These are phyloP conservation scores for Bursaphelenchus okinawaensis DNA, from an alignment of 2,888 invertebrate species.

Conservation along the genomic window DNA sequence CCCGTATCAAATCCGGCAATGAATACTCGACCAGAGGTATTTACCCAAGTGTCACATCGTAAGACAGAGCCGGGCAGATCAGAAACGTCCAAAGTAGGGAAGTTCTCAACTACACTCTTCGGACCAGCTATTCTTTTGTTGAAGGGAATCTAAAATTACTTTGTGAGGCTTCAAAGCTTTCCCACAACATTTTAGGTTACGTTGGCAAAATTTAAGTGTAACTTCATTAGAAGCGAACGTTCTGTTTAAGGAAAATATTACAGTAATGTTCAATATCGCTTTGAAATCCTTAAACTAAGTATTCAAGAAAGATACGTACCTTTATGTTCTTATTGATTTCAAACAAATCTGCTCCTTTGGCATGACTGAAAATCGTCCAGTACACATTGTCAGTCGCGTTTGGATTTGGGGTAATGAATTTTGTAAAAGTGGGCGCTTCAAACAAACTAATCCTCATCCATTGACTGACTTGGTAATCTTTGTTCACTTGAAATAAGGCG, in stretches of 20 bases:
- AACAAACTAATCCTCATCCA: slow-evolving; percentile 18
- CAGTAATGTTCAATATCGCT: too few species aligned
- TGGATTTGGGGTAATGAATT: slow-evolving; percentile 18
- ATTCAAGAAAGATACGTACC: not conserved
- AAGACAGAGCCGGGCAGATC: slow-evolving; percentile 24
- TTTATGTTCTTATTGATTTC: not conserved
- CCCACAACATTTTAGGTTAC: not conserved
- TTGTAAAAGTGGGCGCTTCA: slow-evolving; percentile 24
- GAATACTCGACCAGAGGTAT: slow-evolving; percentile 18
- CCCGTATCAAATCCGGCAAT: slow-evolving; percentile 32
- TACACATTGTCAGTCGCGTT: slow-evolving; percentile 16
- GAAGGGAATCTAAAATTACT: not conserved
- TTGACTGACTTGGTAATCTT: slow-evolving; percentile 10
- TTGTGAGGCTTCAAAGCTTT: not conserved
- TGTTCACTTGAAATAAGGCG: slow-evolving; percentile 23
- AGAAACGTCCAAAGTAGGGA: slow-evolving; percentile 25
- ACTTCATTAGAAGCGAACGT: too few species aligned
- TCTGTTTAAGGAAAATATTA: too few species aligned
- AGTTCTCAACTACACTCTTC: slow-evolving; percentile 23
- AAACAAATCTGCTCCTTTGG: slow-evolving; percentile 3
- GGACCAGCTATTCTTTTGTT: not conserved
- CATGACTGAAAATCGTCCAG: slow-evolving; percentile 28
- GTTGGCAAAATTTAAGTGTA: too few species aligned
- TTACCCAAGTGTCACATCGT: slow-evolving; percentile 22
- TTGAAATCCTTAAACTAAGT: too few species aligned